Base-by-base conservation (phyloP, 2,797 vertebrate species). In the Geotrypetes seraphini region DNA sequence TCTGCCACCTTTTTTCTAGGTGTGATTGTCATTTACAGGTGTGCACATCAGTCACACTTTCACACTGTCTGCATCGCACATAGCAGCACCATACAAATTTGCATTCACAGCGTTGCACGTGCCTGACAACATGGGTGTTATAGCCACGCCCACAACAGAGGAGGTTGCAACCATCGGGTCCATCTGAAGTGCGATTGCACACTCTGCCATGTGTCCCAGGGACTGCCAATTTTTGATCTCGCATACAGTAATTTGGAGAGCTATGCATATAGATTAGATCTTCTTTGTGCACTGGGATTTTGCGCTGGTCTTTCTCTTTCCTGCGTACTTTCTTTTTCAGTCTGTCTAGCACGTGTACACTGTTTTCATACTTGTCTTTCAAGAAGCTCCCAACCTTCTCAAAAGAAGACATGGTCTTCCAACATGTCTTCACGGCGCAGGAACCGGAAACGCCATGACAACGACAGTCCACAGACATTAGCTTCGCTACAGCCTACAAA, bases 71-170 rank as follows among this genome's bases (percentile, higher is more conserved):
- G 71, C 96, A 99, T 47, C 80, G 88, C 16, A 99, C 96, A 0
- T 92, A 94, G 69, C 96, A 99, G 77, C 96, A 99, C 96, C 96
- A 99, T 31, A 98, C 71, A 1, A 99, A 99, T 71, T 92, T 95
- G 66, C 96, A 99, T 25, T 94, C 88, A 1, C 96, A 99, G 33
- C 92, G 83, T 4, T 91, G 84, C 35, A 93, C 87, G 0, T 89
- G 84, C 19, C 95, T 63, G 36, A 92, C 92, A 3, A 97, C 86
- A 0, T 91, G 93, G 0, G 96, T 99, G 70, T 98, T 97, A 80
- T 99, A 97, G 2, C 96, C 96, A 0, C 95, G 71, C 5, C 96
- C 96, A 1, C 96, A 99, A 76, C 96, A 99, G 5, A 99, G 85
- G 38, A 97, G 78, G 60, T 88, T 90, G 47, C 96, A 99, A 52